phyloP scores from a whole-genome alignment of 2,113 vertebrate species.

The Mus spicilegus region DNA sequence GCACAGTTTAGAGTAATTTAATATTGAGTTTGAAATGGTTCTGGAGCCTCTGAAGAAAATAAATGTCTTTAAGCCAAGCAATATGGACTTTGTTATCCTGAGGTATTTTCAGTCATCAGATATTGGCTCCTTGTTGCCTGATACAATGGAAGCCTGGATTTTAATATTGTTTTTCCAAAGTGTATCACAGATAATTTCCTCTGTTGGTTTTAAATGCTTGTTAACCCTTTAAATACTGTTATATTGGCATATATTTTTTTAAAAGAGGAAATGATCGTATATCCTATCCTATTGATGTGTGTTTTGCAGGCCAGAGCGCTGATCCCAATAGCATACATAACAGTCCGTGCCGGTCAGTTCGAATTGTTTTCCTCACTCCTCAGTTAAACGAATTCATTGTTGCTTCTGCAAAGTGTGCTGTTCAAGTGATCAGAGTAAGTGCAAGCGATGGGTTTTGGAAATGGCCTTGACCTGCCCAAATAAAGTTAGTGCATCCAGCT shows the following conservation, averaged over 20 bases:
- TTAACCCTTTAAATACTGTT: not conserved
- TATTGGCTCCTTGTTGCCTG: not conserved
- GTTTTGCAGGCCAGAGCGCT: conserved; percentile 65
- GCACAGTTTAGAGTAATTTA: not conserved
- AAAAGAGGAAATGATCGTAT: conserved; percentile 9
- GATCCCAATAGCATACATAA: conserved; percentile 60
- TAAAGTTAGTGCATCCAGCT: conserved; percentile 85
- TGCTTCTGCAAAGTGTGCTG: conserved; percentile 31
- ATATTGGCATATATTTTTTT: not conserved
- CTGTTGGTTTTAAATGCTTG: not conserved
- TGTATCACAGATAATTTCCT: not conserved
- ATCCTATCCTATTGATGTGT: conserved; percentile 72
- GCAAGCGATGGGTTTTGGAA: conserved; percentile 78
- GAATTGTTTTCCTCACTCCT: conserved; percentile 70
- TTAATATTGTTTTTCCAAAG: conserved; percentile 5
- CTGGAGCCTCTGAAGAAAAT: not conserved
- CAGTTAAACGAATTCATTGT: conserved; percentile 68
- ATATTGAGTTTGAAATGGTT: not conserved
- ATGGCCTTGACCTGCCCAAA: conserved; percentile 76
- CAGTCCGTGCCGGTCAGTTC: conserved; percentile 62
- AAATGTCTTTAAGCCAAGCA: not conserved
- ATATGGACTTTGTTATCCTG: not conserved
- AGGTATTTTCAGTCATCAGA: not conserved
- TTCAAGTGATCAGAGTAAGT: conserved; percentile 55
- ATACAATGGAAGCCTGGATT: not conserved